These are phyloP conservation scores for Zaprionus vittiger DNA, from an alignment of 1,140 invertebrate genomes.

Conservation along the genomic window DNA sequence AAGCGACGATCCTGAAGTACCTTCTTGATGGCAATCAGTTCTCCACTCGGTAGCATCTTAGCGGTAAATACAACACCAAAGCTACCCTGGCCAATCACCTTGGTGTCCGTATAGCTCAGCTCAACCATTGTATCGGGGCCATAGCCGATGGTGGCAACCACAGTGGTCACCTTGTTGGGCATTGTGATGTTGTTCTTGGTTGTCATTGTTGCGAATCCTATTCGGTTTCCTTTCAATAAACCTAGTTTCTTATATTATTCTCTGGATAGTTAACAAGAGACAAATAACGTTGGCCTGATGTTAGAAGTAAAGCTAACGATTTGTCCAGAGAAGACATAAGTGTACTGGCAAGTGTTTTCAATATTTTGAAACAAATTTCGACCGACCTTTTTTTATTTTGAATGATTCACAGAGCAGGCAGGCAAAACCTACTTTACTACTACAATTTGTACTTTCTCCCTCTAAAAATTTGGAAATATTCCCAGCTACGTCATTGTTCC, in stretches of 20 bases:
- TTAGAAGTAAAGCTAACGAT: conserved; percentile 12
- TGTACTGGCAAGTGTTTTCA: conserved; percentile 32
- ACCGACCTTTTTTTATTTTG: conserved; percentile 28
- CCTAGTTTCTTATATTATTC: background rate
- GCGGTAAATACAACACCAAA: conserved; percentile 99
- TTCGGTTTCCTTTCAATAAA: background rate
- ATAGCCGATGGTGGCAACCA: conserved; percentile 96
- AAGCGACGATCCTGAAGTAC: conserved; percentile 99
- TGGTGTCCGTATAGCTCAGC: conserved; percentile 98
- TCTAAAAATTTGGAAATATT: background rate
- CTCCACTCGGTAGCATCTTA: conserved; percentile 95
- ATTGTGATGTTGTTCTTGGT: conserved; percentile 19
- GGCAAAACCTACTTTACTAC: conserved; percentile 25
- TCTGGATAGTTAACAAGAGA: conserved; percentile 19
- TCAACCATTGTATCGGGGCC: conserved; percentile 96
- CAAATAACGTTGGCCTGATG: conserved; percentile 26
- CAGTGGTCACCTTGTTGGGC: conserved; percentile 93
- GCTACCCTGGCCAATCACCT: conserved; percentile 99
- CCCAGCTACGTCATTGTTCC: background rate
- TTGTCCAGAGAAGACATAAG: conserved; percentile 35
- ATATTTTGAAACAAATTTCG: conserved; percentile 31
- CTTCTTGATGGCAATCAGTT: conserved; percentile 99
- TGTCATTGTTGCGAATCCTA: conserved; percentile 23
- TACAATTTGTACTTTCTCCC: background rate
- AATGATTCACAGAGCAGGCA: conserved; percentile 7